These are phyloP conservation scores for Lemur catta DNA, from an alignment of 2,797 vertebrate species.

Conservation along the genomic window DNA sequence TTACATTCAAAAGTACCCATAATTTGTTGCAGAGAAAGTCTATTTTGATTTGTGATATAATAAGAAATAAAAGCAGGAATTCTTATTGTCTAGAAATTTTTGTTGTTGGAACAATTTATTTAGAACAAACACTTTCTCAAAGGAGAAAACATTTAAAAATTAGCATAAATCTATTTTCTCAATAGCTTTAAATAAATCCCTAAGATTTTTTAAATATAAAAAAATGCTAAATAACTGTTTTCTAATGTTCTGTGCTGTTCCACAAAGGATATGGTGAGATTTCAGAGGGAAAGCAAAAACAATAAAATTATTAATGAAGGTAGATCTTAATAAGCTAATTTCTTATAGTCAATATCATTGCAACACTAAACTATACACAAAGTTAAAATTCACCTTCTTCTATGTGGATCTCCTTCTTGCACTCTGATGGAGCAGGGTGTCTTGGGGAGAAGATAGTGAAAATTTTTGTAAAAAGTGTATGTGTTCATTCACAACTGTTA, in stretches of 20 bases:
- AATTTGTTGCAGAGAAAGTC: neutral
- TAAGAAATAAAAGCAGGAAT: neutral
- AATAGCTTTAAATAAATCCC: neutral
- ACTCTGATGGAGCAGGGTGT: neutral
- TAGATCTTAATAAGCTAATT: neutral
- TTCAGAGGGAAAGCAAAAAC: neutral
- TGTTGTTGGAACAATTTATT: neutral
- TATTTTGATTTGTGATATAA: neutral
- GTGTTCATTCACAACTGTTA: neutral
- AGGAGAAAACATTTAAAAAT: neutral
- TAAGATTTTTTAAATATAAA: neutral
- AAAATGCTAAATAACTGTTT: constrained; percentile 9
- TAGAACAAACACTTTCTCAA: neutral
- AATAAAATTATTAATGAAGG: neutral
- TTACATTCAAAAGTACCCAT: neutral
- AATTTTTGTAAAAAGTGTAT: neutral
- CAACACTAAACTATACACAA: neutral
- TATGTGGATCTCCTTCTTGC: neutral
- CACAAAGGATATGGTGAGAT: neutral
- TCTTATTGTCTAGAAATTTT: neutral
- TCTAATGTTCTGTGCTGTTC: neutral
- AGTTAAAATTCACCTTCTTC: constrained; percentile 30
- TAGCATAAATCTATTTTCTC: neutral
- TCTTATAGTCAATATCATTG: neutral
- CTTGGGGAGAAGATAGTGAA: constrained; percentile 16